Conservation (phyloP, 2,888 invertebrate genomes). For the Trissonchulus latispiculum region DNA sequence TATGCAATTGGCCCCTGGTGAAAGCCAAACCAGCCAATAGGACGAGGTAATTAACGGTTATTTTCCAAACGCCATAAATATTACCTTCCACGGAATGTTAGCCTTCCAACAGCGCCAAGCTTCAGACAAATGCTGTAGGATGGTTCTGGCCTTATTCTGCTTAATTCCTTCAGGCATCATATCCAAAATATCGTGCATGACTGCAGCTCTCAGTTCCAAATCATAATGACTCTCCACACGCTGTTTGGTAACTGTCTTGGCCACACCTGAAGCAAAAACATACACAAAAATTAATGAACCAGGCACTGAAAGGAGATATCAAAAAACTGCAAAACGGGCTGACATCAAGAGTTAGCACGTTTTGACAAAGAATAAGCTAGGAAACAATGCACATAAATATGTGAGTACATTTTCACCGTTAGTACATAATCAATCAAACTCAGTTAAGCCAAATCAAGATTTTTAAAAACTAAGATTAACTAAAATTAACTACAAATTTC, state of each 20-base stretch:
- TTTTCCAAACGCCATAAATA: conserved; percentile 73
- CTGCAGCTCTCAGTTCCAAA: conserved; percentile 67
- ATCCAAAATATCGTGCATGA: conserved; percentile 89
- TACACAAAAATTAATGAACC: background rate
- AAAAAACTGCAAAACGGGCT: background rate
- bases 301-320: background rate
- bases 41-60: no score
- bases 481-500: no score
- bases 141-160: conserved; percentile 97
- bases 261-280: conserved; percentile 54
- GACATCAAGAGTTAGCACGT: background rate
- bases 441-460: no score
- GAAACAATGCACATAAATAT: no score
- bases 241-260: conserved; percentile 99
- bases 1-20: no score
- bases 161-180: conserved; percentile 99
- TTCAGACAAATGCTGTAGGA: conserved; percentile 94
- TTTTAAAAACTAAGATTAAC: no score
- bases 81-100: conserved; percentile 97
- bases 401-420: no score
- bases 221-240: conserved; percentile 99
- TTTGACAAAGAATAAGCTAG: no score
- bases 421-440: no score
- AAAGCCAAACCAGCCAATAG: no score
- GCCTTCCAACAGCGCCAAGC: conserved; percentile 99